Base-by-base conservation (phyloP, 2,797 vertebrate species). In the Semaprochilodus insignis region DNA sequence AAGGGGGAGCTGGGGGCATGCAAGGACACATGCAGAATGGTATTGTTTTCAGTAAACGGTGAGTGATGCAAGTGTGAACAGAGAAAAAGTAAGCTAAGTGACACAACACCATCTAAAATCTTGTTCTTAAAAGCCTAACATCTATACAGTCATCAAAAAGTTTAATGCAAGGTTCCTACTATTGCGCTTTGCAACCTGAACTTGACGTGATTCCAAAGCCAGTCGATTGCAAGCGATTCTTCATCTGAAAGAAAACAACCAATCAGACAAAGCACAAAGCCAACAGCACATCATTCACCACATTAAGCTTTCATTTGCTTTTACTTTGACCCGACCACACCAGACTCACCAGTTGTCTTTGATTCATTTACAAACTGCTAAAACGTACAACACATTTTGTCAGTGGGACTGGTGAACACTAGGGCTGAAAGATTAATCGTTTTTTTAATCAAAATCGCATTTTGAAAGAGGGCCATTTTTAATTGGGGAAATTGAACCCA, bases 211-310 rank as follows among this genome's bases (percentile, higher is more conserved):
- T 93, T 95, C 96, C 96, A 95, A 95, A 96, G 95, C 93, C 95
- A 91, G 95, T 88, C 90, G 93, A 95, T 92, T 93, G 93, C 94
- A 95, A 92, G 93, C 94, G 92, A 95, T 91, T 94, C 95, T 96
- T 96, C 94, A 96, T 96, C 95, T 97, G 96, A 95, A 97, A 96
- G 94, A 96, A 96, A 96, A 96, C 95, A 97, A 92, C 84, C 93
- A 86, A 91, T 96, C 94, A 97, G 96, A 94, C 91, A 92, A 85
- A 86, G 90, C 92, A 91, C 81, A 81, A 10, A 90, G 81, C 87
- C 88, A 80, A 87, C 81, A 87, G 60, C 62, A 85, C 73, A 90
- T 54, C 77, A 86, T 78, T 85, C 36, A 83, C 81, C 76, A 87
- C 77, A 80, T 73, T 62, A 60, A 5, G 36, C 62, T 52, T 74